Percentiles rank a stretch among this genome's conserved stretches.
Conservation (phyloP, 1,140 invertebrate genomes). For the Bombus pyrosoma region DNA sequence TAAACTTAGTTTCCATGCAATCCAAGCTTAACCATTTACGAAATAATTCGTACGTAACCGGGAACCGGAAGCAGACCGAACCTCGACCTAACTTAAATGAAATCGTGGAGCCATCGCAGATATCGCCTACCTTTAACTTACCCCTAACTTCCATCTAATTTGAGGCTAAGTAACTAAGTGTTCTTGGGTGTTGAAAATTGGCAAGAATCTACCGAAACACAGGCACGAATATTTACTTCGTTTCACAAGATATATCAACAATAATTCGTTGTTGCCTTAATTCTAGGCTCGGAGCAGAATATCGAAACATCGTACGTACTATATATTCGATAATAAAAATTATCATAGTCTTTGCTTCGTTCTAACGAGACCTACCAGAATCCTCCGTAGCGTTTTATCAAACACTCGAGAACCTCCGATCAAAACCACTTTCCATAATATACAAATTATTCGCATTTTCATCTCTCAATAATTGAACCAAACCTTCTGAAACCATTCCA, state of each 20-base stretch:
- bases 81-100: slow-evolving; percentile 25
- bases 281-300: too few relatives aligned
- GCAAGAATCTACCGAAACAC: neutral
- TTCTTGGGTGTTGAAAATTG: neutral
- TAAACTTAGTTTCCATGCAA: neutral
- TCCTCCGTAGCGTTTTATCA: neutral
- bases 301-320: too few relatives aligned
- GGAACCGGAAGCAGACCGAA: neutral
- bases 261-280: too few relatives aligned
- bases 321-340: too few relatives aligned
- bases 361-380: too few relatives aligned
- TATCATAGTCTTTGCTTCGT: too few relatives aligned
- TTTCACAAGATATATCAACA: too few relatives aligned
- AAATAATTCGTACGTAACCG: slow-evolving; percentile 23
- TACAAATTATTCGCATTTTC: too few relatives aligned
- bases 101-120: neutral
- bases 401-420: neutral
- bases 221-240: neutral
- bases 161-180: neutral
- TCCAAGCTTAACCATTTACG: slow-evolving; percentile 10
- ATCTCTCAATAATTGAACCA: too few relatives aligned
- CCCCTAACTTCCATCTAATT: slow-evolving; percentile 2
- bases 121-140: slow-evolving; percentile 7
- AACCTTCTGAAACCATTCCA: too few relatives aligned
- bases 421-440: too few relatives aligned